Evolutionary conservation across 2,113 vertebrate species (phyloP).

Genomic region (Notarius quadriscutis): DNA sequence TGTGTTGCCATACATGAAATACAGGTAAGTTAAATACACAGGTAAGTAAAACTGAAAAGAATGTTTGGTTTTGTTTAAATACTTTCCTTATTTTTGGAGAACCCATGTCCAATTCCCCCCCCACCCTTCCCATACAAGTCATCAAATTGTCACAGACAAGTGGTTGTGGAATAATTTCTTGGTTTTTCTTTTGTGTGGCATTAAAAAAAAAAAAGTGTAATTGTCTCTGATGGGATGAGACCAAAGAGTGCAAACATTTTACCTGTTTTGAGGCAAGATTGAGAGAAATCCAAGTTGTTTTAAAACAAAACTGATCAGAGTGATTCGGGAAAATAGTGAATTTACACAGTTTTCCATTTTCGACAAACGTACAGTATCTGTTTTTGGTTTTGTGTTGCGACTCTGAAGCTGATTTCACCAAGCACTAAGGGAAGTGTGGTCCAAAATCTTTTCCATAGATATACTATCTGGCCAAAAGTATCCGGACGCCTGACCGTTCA

Average conservation of each 20-base stretch:
- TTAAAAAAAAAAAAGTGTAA: too few relatives aligned
- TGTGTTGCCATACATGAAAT: slow-evolving; percentile 3
- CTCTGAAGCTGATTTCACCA: neutral
- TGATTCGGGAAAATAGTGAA: neutral
- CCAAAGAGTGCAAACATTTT: neutral
- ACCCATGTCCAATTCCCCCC: neutral
- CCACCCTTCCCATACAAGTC: neutral
- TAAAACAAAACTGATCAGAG: neutral
- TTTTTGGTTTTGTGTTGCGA: neutral
- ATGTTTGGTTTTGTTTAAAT: neutral
- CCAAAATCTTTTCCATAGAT: neutral
- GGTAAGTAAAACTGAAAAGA: slow-evolving; percentile 41
- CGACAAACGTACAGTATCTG: neutral
- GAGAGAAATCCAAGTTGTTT: neutral
- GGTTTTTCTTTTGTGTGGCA: neutral
- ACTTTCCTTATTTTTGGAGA: neutral
- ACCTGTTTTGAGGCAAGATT: neutral
- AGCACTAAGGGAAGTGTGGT: neutral
- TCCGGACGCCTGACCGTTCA: neutral
- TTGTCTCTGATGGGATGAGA: neutral
- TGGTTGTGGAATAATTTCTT: neutral
- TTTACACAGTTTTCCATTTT: slow-evolving; percentile 12
- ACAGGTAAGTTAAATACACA: slow-evolving; percentile 43
- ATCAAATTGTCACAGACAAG: neutral
- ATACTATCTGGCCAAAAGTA: neutral